Conservation (phyloP, 2,113 vertebrate genomes). For the Paradisaea rubra region DNA sequence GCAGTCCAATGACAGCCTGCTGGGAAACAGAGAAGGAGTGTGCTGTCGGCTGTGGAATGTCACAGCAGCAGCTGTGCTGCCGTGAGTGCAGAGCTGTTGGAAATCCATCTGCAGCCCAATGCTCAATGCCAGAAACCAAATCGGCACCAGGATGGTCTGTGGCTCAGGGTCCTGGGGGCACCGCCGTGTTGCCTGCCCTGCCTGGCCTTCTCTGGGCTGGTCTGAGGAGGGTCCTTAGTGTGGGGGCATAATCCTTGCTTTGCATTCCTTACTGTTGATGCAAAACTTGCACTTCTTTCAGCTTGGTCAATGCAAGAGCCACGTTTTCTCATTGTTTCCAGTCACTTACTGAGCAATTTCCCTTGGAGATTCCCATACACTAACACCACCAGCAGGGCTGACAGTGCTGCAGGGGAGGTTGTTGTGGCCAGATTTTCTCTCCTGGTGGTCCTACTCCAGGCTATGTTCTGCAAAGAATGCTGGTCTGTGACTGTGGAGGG, state of each 20-base stretch:
- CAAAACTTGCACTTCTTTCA: background rate
- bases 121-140: background rate
- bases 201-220: background rate
- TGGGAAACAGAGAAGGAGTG: fast-evolving
- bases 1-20: fast-evolving
- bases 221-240: background rate
- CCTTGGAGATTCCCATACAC: background rate
- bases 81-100: background rate
- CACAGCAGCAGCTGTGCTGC: background rate
- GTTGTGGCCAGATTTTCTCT: background rate
- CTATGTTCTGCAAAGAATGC: background rate
- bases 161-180: background rate
- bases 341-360: background rate
- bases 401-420: background rate
- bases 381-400: no score
- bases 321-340: background rate
- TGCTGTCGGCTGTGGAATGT: background rate
- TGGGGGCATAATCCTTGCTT: background rate
- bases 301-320: background rate
- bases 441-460: background rate
- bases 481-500: background rate
- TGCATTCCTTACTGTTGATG: background rate
- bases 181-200: fast-evolving
- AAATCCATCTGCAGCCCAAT: background rate
- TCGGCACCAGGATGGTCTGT: background rate